Evolutionary conservation across 2,888 invertebrate species (phyloP), one percentile per base, ranked within the genome.

Genomic region (Loripinus fragilis): DNA sequence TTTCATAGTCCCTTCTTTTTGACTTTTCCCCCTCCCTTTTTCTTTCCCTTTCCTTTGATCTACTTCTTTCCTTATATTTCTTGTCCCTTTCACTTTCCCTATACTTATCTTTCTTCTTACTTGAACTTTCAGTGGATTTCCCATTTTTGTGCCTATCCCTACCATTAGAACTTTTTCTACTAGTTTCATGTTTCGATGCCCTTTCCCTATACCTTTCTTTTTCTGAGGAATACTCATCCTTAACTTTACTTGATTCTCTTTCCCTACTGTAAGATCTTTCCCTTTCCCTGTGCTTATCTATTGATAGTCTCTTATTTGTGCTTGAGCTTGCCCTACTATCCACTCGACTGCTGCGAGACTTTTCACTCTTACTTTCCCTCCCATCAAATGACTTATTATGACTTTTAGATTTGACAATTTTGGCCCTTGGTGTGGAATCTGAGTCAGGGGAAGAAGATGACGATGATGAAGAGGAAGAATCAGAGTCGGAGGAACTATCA

Each of bases 251-350:
- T 35, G 60, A 72, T 38, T 83, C 76, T 55, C 84, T 86, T 7
- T 87, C 35, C 70, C 80, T 71, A 67, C 80, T 74, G 65, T 80
- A 69, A 76, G 81, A 66, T 85, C 69, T 72, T 45, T 67, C 70
- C 55, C 48, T 60, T 60, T 60, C 60, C 60, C 60, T 60, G 33
- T 33, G 17, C 28, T 45, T 45, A 60, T 60, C 60, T 20, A 60
- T 33, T 10, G 60, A 60, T 3, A 28, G 60, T 60, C 60, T 60
- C 20, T 60, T 60, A 64, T 73, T 73, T 71, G 35, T 73, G 52
- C 65, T 72, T 66, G 79, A 73, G 20, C 64, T 64, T 48, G 50
- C 70, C 5, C 8, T 33, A 25, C 23, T 25, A 52, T 33, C 33
- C 5, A 33, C 60, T 2, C 30, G 60, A 33, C 60, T 60, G 2